Evolutionary conservation across 1,140 invertebrate genomes (phyloP), one percentile per base, ranked within the genome.

Genomic region (Hycleus cichorii): DNA sequence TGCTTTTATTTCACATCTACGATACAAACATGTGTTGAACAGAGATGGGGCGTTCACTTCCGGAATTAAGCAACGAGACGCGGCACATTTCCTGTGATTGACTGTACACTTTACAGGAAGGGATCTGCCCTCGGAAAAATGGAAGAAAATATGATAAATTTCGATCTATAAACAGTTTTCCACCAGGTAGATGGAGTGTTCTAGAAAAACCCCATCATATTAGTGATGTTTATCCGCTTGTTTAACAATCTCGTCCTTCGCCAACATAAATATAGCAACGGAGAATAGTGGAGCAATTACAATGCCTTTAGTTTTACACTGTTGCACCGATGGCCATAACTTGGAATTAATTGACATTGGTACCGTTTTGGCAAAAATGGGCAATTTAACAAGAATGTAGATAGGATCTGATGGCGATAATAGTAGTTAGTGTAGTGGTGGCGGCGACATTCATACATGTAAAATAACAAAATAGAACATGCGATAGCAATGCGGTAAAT

Each of bases 1-100:
- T 58, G 56, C 50, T 58, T 58, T 51, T 58, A 58, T 58, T 58
- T 58, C 38, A 25, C 39, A 26, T 38, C 25, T 12, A 45, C 32
- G 32, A 32, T 32, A 32, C 26, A 38, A 46, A 50, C 44, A 44
- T 40, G 56, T 40, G 49, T 39, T 11, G 58, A 32, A 64, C 48
- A 58, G 60, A 65, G 63, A 65, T 46, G 60, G 50, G 49, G 49
- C 61, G 48, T 63, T 49, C 63, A 65, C 63, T 65, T 65, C 63
- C 63, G 60, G 61, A 63, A 65, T 65, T 65, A 63, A 63, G 58
- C 63, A 65, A 60, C 63, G 63, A 63, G 57, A 57, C 54, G 55
- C 58, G 63, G 55, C 58, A 60, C 63, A 65, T 60, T 65, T 60
- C 60, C 60, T 59, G 63, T 65, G 60, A 65, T 65, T 53, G 51